Evolutionary conservation across 2,797 vertebrate genomes (phyloP).

Genomic region (Chloroceryle amazona): DNA sequence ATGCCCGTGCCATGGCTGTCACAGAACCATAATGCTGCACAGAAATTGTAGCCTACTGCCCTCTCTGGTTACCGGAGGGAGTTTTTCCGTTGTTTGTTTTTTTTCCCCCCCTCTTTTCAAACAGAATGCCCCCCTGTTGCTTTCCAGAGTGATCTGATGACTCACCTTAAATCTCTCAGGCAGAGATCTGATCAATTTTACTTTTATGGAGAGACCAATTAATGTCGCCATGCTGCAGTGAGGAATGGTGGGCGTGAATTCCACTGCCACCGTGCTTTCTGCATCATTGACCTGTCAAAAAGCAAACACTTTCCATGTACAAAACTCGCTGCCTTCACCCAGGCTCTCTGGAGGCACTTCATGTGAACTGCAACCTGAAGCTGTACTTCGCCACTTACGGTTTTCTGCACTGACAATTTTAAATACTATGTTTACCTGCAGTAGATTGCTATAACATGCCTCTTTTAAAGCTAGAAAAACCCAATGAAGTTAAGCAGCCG

Average conservation of each 20-base stretch:
- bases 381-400: rapidly evolving
- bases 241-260: constrained; percentile 94
- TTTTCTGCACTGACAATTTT: rapidly evolving
- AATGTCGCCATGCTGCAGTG: constrained; percentile 97
- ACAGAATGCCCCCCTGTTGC: rapidly evolving
- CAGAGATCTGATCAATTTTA: constrained; percentile 91
- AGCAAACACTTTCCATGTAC: neutral
- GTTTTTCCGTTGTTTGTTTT: too few species aligned
- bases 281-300: constrained; percentile 85
- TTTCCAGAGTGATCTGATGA: neutral
- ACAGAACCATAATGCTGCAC: rapidly evolving
- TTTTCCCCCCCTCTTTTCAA: neutral
- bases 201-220: constrained; percentile 94
- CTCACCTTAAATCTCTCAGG: constrained; percentile 91
- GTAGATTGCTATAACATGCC: rapidly evolving
- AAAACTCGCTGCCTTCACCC: rapidly evolving
- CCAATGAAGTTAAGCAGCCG: rapidly evolving
- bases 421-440: rapidly evolving
- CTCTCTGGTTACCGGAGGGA: neutral
- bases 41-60: rapidly evolving
- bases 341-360: rapidly evolving
- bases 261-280: constrained; percentile 83
- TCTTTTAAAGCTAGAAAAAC: rapidly evolving
- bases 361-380: rapidly evolving
- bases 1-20: rapidly evolving